These are phyloP conservation scores for Chionis minor DNA, from an alignment of 2,113 vertebrate species.

Conservation along the genomic window DNA sequence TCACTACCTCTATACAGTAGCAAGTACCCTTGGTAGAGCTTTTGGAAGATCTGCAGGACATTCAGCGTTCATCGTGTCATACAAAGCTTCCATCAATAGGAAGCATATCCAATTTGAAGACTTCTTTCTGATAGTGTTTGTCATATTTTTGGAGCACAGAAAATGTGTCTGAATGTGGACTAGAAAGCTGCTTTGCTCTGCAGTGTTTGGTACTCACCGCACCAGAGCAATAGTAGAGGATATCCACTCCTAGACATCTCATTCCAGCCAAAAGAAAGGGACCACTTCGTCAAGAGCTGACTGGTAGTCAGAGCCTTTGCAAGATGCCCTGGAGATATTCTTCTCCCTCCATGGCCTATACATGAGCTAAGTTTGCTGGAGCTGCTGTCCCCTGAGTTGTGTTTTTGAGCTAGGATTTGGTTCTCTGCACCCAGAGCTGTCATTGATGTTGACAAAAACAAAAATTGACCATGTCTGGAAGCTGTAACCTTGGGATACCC, in stretches of 20 bases:
- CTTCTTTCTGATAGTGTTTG: not conserved
- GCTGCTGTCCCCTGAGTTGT: not conserved
- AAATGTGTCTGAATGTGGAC: not conserved
- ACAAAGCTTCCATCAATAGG: not conserved
- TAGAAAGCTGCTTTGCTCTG: not conserved
- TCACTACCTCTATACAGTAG: not conserved
- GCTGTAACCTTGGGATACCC: not conserved
- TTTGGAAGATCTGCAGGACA: not conserved
- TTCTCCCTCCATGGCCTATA: not conserved
- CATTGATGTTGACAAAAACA: not conserved
- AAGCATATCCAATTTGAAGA: not conserved
- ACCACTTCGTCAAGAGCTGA: not conserved
- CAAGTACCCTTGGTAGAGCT: not conserved
- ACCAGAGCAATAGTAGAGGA: not conserved
- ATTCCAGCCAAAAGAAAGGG: not conserved
- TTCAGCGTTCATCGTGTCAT: not conserved
- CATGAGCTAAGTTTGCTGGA: not conserved
- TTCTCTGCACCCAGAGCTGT: not conserved
- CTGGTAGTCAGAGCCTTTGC: not conserved
- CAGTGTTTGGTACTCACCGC: not conserved
- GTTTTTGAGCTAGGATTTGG: not conserved
- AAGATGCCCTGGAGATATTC: not conserved
- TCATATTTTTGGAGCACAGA: not conserved
- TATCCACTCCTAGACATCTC: not conserved
- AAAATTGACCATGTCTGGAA: not conserved